Base-by-base conservation (phyloP, 2,888 invertebrate genomes). In the Spisula subtruncata region DNA sequence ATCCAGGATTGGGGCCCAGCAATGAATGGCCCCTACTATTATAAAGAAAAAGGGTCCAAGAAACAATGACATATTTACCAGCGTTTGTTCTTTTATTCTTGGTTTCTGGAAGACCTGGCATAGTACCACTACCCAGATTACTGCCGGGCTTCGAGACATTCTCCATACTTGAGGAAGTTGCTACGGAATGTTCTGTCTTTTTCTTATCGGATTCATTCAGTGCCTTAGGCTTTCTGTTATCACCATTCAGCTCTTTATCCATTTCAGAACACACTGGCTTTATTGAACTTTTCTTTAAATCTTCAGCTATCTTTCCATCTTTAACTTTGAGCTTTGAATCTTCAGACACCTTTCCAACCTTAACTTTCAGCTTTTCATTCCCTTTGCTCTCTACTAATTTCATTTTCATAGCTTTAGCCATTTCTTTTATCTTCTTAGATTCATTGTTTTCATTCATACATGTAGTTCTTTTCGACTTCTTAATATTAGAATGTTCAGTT, bases 391-490 rank as follows among this genome's bases (percentile, higher is more conserved):
- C 83, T 75, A 84, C 56, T 81, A 91, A 81, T 87, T 87, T 86
- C 86, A 89, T 83, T 84, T 90, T 90, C 87, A 90, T 87, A 60
- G 82, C 87, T 32, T 75, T 86, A 32, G 89, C 91, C 84, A 91
- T 86, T 90, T 90, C 91, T 83, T 90, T 87, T 20, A 91, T 91
- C 81, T 89, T 92, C 75, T 75, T 75, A 32, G 75, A 75, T 32
- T 75, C 75, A 32, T 32, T 35, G 20, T 75, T 32, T 32, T 32
- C 35, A 32, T n/a, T n/a, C n/a, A 12, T 75, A 16, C 32, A 35
- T 25, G n/a, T n/a, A n/a, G 60, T 66, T 66, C 60, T 66, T 66
- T 66, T 66, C 1, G 25, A 6, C n/a, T 12, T 66, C 25, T 66
- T 66, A 25, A 25, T 10, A 66, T 4, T 16, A 51, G 51, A 1